These are phyloP conservation scores for Blennius ocellaris DNA, from an alignment of 2,113 vertebrate species.

Conservation along the genomic window DNA sequence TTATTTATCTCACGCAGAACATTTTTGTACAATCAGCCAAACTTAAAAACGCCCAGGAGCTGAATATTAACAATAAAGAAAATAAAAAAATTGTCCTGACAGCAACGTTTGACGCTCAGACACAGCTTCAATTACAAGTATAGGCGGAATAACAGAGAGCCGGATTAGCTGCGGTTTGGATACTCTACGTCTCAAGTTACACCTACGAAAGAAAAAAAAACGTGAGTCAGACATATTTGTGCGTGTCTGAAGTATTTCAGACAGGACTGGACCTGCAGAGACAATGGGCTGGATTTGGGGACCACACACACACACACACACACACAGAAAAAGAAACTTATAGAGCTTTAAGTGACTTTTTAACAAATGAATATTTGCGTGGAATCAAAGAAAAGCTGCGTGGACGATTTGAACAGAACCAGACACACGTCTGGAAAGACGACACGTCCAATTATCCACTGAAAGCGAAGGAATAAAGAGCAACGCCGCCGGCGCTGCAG, in stretches of 20 bases:
- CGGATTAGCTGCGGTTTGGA: not conserved
- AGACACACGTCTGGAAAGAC: too few relatives aligned
- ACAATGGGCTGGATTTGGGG: not conserved
- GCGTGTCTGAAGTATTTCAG: conserved; percentile 13
- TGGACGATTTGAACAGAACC: too few relatives aligned
- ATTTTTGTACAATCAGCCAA: too few relatives aligned
- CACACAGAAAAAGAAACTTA: not conserved
- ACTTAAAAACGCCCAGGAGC: not conserved
- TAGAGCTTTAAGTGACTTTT: too few relatives aligned
- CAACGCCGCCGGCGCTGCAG: too few relatives aligned
- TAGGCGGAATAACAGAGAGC: too few relatives aligned
- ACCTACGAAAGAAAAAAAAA: conserved; percentile 5
- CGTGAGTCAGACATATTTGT: conserved; percentile 2
- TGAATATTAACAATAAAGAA: not conserved
- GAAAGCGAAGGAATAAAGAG: conserved; percentile 2
- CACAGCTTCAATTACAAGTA: too few relatives aligned
- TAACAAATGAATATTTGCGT: too few relatives aligned
- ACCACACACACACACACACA: not conserved
- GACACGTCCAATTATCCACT: conserved; percentile 31
- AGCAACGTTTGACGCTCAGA: not conserved
- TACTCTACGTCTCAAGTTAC: not conserved
- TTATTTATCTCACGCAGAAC: too few relatives aligned
- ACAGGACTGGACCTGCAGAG: conserved; percentile 17
- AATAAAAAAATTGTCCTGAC: not conserved
- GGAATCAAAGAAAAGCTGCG: too few relatives aligned